phyloP scores from a whole-genome alignment of 2,797 vertebrate genomes.

The Gymnocypris eckloni region DNA sequence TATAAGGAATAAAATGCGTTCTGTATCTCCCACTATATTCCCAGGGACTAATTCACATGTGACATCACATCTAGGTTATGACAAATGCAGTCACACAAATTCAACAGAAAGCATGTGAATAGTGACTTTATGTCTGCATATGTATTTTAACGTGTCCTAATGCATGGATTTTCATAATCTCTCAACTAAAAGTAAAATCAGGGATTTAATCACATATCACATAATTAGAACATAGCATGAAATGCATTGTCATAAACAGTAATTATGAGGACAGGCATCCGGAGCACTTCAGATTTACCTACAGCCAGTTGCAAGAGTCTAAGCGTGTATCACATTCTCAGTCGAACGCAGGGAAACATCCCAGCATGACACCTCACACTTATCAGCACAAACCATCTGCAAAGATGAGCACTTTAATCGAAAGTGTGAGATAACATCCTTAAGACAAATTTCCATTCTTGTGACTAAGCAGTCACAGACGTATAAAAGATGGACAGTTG shows the following conservation, averaged over 20 bases:
- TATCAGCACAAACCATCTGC: background rate
- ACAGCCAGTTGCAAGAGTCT: background rate
- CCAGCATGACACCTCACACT: too few species aligned
- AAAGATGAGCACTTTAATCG: background rate
- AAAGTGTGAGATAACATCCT: background rate
- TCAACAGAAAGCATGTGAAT: constrained; percentile 14
- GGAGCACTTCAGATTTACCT: background rate
- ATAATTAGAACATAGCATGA: background rate
- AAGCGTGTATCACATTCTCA: background rate
- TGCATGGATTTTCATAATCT: background rate
- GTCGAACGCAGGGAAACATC: background rate
- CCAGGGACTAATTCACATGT: background rate
- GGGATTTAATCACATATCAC: background rate
- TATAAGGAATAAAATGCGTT: background rate
- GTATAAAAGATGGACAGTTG: background rate
- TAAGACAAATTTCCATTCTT: constrained; percentile 3
- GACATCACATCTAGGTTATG: background rate
- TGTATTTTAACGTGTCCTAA: background rate
- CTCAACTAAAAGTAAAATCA: background rate
- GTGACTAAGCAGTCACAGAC: constrained; percentile 38
- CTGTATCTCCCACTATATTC: background rate
- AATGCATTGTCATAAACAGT: background rate
- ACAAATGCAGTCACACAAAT: background rate
- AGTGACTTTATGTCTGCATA: background rate
- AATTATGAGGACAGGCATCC: background rate